Conservation (phyloP, 2,797 vertebrate species). For the Argentina silus region DNA sequence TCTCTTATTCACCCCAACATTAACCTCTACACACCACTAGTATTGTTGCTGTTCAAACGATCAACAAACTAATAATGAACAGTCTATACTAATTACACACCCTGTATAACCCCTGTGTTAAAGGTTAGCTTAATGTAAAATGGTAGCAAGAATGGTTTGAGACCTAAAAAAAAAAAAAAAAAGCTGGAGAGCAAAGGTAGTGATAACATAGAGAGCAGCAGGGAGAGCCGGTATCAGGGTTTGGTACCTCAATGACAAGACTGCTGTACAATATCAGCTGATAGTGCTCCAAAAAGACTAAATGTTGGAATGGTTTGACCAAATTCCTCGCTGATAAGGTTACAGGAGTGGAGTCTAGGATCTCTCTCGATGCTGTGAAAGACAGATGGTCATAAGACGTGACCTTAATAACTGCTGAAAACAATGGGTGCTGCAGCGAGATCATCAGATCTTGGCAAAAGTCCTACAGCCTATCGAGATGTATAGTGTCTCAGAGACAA, state of each 20-base stretch:
- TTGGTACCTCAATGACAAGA: background rate
- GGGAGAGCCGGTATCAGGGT: background rate
- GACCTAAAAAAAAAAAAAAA: no score
- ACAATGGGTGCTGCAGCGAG: slow-evolving; percentile 55
- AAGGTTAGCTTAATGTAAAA: no score
- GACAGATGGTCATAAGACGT: slow-evolving; percentile 72
- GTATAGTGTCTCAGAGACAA: slow-evolving; percentile 38
- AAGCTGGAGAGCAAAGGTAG: background rate
- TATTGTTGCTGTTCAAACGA: background rate
- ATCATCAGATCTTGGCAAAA: slow-evolving; percentile 37
- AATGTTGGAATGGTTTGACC: slow-evolving; percentile 36
- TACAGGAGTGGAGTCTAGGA: slow-evolving; percentile 52
- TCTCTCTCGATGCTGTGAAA: slow-evolving; percentile 58
- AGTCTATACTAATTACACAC: no score
- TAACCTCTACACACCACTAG: background rate
- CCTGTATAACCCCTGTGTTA: no score
- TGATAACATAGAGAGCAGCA: background rate
- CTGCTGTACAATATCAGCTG: background rate
- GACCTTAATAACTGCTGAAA: slow-evolving; percentile 63
- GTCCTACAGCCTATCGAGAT: slow-evolving; percentile 39
- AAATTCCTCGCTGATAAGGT: slow-evolving; percentile 63
- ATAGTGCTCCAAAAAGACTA: slow-evolving; percentile 14
- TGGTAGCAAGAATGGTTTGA: no score
- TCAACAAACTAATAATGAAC: background rate
- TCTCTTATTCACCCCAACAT: background rate